Percentiles rank a stretch among this genome's conserved stretches.
Conservation (phyloP, 2,113 vertebrate genomes). For the Merops nubicus region DNA sequence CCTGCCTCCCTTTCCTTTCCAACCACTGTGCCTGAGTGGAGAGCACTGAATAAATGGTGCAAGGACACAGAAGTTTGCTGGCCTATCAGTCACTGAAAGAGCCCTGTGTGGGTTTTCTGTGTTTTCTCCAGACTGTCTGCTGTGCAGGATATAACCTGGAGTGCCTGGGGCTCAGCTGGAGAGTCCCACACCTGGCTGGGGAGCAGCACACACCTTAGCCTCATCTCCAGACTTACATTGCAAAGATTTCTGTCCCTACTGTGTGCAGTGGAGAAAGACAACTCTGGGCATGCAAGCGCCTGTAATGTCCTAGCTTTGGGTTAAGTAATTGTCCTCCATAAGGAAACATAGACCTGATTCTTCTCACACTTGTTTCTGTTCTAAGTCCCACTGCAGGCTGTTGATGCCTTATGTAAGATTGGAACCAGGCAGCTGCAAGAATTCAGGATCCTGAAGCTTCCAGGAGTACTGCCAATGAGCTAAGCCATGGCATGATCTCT, state of each 20-base stretch:
- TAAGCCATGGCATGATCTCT: background rate
- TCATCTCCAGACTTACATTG: background rate
- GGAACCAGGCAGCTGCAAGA: background rate
- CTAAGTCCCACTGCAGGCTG: accelerated
- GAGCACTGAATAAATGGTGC: background rate
- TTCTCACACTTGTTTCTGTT: background rate
- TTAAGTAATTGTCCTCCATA: background rate
- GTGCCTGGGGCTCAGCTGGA: accelerated
- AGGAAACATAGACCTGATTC: background rate
- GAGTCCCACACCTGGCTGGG: background rate
- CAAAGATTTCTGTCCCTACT: background rate
- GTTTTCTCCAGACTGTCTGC: background rate
- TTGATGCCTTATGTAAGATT: background rate
- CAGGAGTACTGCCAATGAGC: background rate
- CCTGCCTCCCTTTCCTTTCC: accelerated
- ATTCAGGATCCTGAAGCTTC: background rate
- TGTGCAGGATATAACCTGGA: accelerated
- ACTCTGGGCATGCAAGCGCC: background rate
- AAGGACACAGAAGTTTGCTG: background rate
- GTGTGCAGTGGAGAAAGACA: accelerated
- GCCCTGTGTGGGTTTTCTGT: background rate
- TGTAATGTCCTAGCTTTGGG: background rate
- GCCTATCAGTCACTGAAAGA: background rate
- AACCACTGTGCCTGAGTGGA: accelerated
- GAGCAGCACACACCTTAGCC: background rate